Percentiles rank a stretch among this genome's conserved stretches.
These are phyloP conservation scores for Burhinus oedicnemus DNA, from an alignment of 2,113 vertebrate species.

Conservation along the genomic window DNA sequence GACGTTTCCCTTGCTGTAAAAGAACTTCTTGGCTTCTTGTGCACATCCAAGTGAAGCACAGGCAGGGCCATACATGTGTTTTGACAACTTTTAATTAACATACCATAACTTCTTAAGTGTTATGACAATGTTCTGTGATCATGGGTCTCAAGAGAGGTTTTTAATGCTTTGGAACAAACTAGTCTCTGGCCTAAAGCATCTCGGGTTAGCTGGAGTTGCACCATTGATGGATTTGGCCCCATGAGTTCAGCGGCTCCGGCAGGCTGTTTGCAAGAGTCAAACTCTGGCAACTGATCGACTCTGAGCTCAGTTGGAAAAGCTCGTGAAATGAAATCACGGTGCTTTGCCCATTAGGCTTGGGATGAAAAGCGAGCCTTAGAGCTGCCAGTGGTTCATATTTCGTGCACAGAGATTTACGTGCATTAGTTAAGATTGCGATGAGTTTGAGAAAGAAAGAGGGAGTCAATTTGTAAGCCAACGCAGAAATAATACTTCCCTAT, in stretches of 20 bases:
- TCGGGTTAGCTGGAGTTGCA: slow-evolving; percentile 6
- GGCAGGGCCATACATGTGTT: not conserved
- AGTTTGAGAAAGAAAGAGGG: slow-evolving; percentile 50
- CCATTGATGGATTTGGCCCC: slow-evolving; percentile 25
- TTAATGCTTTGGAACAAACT: slow-evolving; percentile 18
- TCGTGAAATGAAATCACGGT: slow-evolving; percentile 63
- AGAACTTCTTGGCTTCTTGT: not conserved
- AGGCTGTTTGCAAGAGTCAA: slow-evolving; percentile 51
- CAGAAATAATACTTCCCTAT: slow-evolving; percentile 66
- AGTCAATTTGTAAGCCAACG: slow-evolving; percentile 50
- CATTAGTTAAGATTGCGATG: slow-evolving; percentile 55
- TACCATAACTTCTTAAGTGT: slow-evolving; percentile 1
- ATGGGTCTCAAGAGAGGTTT: not conserved
- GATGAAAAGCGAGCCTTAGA: slow-evolving; percentile 61
- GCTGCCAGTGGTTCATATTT: slow-evolving; percentile 68
- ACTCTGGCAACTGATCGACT: slow-evolving; percentile 38
- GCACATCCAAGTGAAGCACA: not conserved
- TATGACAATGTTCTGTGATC: slow-evolving; percentile 15
- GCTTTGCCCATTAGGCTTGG: slow-evolving; percentile 57
- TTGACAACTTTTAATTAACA: slow-evolving; percentile 35
- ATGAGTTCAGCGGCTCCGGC: slow-evolving; percentile 22
- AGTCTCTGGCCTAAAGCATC: not conserved
- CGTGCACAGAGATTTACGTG: slow-evolving; percentile 59
- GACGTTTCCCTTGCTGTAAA: not conserved
- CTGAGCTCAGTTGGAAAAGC: slow-evolving; percentile 66